A percentile compares a stretch with the other conserved stretches of the same genome.
These are phyloP conservation scores for Bubalus kerabau DNA, from an alignment of 2,113 vertebrate species.

Conservation along the genomic window DNA sequence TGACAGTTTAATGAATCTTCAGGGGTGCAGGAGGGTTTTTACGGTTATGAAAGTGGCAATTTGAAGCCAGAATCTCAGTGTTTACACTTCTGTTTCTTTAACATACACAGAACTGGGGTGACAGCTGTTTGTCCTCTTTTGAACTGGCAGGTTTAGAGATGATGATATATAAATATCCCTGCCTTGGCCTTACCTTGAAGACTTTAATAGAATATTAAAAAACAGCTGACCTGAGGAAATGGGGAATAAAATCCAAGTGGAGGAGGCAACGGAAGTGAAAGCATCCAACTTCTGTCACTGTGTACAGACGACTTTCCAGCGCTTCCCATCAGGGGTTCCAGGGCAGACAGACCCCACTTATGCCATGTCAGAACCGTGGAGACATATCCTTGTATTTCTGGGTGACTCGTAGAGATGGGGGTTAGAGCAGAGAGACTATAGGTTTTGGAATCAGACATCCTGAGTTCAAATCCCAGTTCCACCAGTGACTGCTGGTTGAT, in stretches of 20 bases:
- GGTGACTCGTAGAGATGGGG: not conserved
- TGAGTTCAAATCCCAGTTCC: not conserved
- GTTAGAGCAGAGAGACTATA: not conserved
- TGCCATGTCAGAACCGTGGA: not conserved
- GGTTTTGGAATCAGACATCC: not conserved
- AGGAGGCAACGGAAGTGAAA: not conserved
- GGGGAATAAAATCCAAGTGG: not conserved
- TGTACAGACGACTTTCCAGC: not conserved
- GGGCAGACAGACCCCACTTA: not conserved
- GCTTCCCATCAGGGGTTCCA: not conserved
- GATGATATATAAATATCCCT: constrained; percentile 20
- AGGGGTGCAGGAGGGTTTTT: not conserved
- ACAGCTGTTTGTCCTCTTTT: constrained; percentile 19
- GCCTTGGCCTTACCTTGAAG: constrained; percentile 10
- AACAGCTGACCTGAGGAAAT: not conserved
- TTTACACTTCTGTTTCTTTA: not conserved
- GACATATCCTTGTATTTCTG: not conserved
- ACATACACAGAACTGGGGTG: not conserved
- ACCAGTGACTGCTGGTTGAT: not conserved
- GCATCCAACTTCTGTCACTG: not conserved
- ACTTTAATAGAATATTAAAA: constrained; percentile 12
- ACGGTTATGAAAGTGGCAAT: not conserved
- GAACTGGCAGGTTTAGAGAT: constrained; percentile 17
- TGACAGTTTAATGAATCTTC: not conserved
- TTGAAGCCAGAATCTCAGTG: not conserved